These are phyloP conservation scores for Erpornis zantholeuca DNA, from an alignment of 2,113 vertebrate species.

Conservation along the genomic window DNA sequence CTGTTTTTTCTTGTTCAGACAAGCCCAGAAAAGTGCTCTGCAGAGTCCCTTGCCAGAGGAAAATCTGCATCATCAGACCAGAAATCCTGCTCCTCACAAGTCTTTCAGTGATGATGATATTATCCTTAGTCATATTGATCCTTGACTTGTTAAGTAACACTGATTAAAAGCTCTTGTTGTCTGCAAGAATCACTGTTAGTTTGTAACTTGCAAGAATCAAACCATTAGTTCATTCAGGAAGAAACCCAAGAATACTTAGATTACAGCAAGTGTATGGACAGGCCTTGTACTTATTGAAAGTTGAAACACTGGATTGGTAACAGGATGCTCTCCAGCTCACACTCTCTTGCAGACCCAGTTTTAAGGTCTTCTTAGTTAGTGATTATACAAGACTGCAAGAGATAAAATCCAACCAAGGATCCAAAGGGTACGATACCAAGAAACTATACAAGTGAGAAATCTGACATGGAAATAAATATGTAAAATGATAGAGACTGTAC, in stretches of 20 bases:
- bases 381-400: background rate
- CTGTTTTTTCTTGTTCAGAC: background rate
- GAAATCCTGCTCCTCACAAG: background rate
- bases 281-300: background rate
- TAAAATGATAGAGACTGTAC: background rate
- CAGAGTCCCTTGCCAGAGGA: background rate
- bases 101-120: background rate
- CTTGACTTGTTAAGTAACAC: background rate
- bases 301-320: background rate
- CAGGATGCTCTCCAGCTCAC: background rate
- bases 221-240: background rate
- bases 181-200: background rate
- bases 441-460: background rate
- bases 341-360: background rate
- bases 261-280: background rate
- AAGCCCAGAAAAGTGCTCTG: background rate
- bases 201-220: background rate
- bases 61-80: background rate
- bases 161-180: background rate
- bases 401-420: background rate
- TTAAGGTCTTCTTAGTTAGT: background rate
- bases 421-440: background rate
- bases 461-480: background rate
- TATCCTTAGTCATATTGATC: background rate
- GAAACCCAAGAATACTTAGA: background rate